Conservation (phyloP, 2,888 invertebrate species). For the Diadegma fenestrale region DNA sequence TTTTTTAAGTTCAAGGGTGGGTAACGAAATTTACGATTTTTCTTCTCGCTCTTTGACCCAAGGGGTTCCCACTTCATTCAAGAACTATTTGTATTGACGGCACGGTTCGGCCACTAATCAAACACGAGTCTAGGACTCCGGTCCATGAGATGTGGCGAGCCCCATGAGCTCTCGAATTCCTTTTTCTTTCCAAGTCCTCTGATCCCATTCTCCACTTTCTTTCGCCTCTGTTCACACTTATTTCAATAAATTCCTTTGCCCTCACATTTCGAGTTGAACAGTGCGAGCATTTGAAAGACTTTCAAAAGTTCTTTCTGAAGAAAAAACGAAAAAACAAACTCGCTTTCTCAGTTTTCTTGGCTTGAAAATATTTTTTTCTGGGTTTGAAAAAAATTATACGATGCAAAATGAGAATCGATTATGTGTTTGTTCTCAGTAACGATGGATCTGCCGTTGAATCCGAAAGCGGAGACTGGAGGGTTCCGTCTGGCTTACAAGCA, state of each 20-base stretch:
- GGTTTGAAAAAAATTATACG: neutral
- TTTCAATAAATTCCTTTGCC: neutral
- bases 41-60: slow-evolving; percentile 1
- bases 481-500: slow-evolving; percentile 93
- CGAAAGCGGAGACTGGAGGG: slow-evolving; percentile 91
- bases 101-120: slow-evolving; percentile 71
- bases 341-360: neutral
- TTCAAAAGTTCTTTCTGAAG: too few species aligned
- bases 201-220: slow-evolving; percentile 13
- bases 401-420: neutral
- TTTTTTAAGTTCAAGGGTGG: slow-evolving; percentile 3
- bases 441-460: slow-evolving; percentile 89
- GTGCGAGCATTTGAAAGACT: neutral
- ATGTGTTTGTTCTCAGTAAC: slow-evolving; percentile 87
- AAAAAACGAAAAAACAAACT: neutral
- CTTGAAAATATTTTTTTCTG: neutral
- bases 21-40: slow-evolving; percentile 46
- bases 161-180: slow-evolving; percentile 40
- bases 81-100: slow-evolving; percentile 67
- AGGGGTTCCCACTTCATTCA: slow-evolving; percentile 31
- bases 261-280: neutral
- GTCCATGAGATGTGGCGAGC: slow-evolving; percentile 50
- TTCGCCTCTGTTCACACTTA: neutral
- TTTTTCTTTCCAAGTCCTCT: slow-evolving; percentile 26
- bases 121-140: slow-evolving; percentile 62